Evolutionary conservation across 2,113 vertebrate genomes (phyloP).

Genomic region (Poeciliopsis retropinna): DNA sequence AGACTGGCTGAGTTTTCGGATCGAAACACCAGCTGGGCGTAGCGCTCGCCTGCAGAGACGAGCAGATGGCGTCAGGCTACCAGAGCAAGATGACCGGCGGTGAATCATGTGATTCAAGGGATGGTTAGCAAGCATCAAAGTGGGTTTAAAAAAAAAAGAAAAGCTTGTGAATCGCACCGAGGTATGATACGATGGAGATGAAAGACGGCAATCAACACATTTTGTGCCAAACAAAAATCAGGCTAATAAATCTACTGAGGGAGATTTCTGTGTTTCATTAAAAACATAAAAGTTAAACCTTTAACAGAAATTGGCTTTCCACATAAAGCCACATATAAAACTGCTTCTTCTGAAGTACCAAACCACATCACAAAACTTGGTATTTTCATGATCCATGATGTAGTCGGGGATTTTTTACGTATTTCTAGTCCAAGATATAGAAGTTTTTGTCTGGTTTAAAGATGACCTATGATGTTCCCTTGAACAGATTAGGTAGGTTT

Average conservation of each 20-base stretch:
- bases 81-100: conserved; percentile 25
- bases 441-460: neutral
- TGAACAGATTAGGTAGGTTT: no score
- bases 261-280: conserved; percentile 4
- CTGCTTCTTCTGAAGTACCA: no score
- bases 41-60: conserved; percentile 83
- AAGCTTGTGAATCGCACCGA: neutral
- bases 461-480: no score
- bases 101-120: conserved; percentile 17
- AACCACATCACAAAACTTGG: neutral
- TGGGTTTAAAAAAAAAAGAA: neutral
- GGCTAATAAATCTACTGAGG: conserved; percentile 2
- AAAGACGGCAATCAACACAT: no score
- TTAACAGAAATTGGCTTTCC: neutral
- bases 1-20: conserved; percentile 95
- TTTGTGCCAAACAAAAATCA: conserved; percentile 11
- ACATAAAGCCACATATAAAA: neutral
- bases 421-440: neutral
- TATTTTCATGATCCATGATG: neutral
- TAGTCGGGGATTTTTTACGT: neutral
- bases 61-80: conserved; percentile 40
- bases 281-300: neutral
- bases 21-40: conserved; percentile 95
- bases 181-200: no score
- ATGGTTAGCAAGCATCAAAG: neutral